Evolutionary conservation across 2,113 vertebrate genomes (phyloP), one percentile per base, ranked within the genome.

Genomic region (Centropus unirufus): DNA sequence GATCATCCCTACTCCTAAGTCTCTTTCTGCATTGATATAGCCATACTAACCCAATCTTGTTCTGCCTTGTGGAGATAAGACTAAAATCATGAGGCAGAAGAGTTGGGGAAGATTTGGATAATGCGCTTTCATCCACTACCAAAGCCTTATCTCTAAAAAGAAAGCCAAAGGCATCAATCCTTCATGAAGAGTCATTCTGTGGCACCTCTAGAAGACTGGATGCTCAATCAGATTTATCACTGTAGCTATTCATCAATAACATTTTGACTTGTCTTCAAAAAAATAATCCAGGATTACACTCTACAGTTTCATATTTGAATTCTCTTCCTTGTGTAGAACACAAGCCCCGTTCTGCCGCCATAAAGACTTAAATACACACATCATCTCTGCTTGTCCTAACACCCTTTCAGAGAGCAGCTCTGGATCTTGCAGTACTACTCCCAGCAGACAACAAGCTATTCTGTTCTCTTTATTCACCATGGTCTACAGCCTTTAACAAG

Each of bases 231-330:
- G n/a, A 69, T 40, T 83, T 80, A 77, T n/a, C 51, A 62, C 29
- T 55, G 42, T 14, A 74, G 59, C 19, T 49, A 62, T 0, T 46
- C 19, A 74, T 44, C 0, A 0, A 36, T 34, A 63, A 32, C 42
- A 70, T 29, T 86, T 77, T 72, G 39, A 79, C 23, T 83, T 61
- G 14, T 46, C 58, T 86, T 83, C 74, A 84, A 76, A 57, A 57
- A 26, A 51, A 13, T 0, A 30, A 29, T 6, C 9, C 34, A 67
- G 24, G 84, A 62, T 69, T 11, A 46, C 7, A 54, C 13, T 46
- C 3, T 5, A 18, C 78, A 13, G 39, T 52, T 77, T 54, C 51
- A 9, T 51, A 70, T 70, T 29, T 26, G 10, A 73, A 1, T 66
- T 66, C 29, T 42, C n/a, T 54, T 83, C 40, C 54, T 54, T 15